These are phyloP conservation scores for Diarsia dahlii DNA, from an alignment of 2,888 invertebrate genomes.

Conservation along the genomic window DNA sequence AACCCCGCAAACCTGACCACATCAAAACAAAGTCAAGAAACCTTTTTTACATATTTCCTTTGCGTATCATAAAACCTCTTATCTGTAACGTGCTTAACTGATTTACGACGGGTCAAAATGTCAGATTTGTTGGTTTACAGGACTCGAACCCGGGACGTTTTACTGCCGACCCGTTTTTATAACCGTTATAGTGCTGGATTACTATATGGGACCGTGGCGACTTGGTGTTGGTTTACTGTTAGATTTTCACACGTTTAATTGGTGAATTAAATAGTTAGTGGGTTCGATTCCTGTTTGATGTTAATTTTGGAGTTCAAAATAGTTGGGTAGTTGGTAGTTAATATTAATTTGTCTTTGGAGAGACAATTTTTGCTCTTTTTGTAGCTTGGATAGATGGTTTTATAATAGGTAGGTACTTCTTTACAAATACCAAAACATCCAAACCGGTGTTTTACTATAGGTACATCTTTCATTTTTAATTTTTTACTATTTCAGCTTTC, in stretches of 20 bases:
- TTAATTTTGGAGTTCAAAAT: slow-evolving; percentile 10
- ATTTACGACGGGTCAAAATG: slow-evolving; percentile 90
- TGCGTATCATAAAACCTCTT: slow-evolving; percentile 85
- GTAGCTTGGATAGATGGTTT: background rate
- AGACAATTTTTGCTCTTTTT: background rate
- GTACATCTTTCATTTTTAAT: background rate
- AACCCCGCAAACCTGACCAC: slow-evolving; percentile 13
- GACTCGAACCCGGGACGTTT: slow-evolving; percentile 86
- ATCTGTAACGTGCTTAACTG: slow-evolving; percentile 90
- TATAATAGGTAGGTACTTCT: background rate
- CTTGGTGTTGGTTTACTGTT: slow-evolving; percentile 68
- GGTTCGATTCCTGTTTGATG: slow-evolving; percentile 28
- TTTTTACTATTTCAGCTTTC: background rate
- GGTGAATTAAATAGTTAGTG: slow-evolving; percentile 64
- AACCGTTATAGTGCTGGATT: slow-evolving; percentile 79
- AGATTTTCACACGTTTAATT: slow-evolving; percentile 74
- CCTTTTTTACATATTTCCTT: slow-evolving; percentile 78
- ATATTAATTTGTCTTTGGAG: background rate
- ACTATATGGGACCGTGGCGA: slow-evolving; percentile 57
- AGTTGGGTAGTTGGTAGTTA: background rate
- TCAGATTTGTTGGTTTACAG: slow-evolving; percentile 90
- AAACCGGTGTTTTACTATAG: background rate
- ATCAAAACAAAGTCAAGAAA: slow-evolving; percentile 8
- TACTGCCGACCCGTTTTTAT: slow-evolving; percentile 84
- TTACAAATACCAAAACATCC: background rate